Evolutionary conservation across 2,797 vertebrate genomes (phyloP).

Genomic region (Cercopithecus diana): DNA sequence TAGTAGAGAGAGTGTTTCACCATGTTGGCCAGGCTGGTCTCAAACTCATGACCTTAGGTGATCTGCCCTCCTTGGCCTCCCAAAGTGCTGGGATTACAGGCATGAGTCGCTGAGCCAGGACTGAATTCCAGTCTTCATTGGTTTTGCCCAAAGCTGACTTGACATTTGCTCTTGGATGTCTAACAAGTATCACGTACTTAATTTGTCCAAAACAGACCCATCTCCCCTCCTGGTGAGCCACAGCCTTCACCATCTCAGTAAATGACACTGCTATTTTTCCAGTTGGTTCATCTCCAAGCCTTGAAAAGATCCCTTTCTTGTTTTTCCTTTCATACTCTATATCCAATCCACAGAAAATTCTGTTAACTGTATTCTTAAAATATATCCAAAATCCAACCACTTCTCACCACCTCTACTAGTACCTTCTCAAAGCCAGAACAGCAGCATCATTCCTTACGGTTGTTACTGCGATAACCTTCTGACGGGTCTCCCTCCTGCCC

Average conservation of each 20-base stretch:
- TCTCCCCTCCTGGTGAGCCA: not conserved
- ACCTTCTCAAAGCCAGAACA: not conserved
- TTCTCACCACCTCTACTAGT: not conserved
- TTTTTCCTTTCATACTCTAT: not conserved
- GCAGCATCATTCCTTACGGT: not conserved
- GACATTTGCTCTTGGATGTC: not conserved
- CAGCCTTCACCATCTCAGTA: not conserved
- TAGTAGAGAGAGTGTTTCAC: not conserved
- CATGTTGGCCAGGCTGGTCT: not conserved
- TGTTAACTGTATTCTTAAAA: not conserved
- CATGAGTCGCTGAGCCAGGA: fast-evolving
- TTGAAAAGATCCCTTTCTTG: not conserved
- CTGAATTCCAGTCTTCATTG: not conserved
- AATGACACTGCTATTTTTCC: constrained; percentile 20
- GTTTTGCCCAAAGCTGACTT: not conserved
- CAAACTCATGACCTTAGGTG: not conserved
- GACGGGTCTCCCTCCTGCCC: not conserved
- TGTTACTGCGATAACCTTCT: not conserved
- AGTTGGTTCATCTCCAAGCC: not conserved
- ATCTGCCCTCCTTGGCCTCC: not conserved
- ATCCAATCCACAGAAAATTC: not conserved
- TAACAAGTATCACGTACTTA: not conserved
- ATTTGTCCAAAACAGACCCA: not conserved
- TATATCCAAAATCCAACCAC: not conserved
- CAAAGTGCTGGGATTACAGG: not conserved